Base-by-base conservation (phyloP, 2,888 invertebrate species). In the Stegophylla sp. region DNA sequence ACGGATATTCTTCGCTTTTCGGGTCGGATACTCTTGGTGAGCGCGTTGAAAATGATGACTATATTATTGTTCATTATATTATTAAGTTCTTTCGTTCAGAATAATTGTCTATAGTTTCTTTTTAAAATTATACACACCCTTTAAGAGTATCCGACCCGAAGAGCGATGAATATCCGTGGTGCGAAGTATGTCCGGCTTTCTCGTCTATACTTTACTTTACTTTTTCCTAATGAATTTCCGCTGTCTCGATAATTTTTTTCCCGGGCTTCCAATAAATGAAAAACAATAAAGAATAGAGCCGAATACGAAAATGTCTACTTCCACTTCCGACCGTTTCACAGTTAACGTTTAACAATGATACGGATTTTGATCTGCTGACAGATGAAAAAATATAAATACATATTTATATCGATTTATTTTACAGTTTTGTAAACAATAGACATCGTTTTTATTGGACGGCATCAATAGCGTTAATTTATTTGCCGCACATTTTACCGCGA, bases 271-370 rank as follows among this genome's bases (percentile, higher is more conserved):
- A 69, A 51, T 69, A 34, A 69, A 69, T 69, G 51, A 69, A 69
- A 69, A 69, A 26, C 15, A 17, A 26, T 69, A 28, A n/a, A 1
- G 4, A 20, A 48, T 69, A 28, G 26, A 28, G 26, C 51, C 17
- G n/a, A 17, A 51, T 51, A n/a, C 26, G n/a, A 17, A 28, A 69
- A 28, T 51, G 28, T 69, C 26, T 28, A 51, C 28, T 28, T 51
- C 15, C 26, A n/a, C 67, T 26, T 69, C 69, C 51, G 28, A 51
- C 67, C 51, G 51, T 69, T 71, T 71, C 69, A n/a, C n/a, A 15
- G 41, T 71, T 7, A n/a, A 51, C 20, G n/a, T 51, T n/a, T 51
- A 53, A 71, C 56, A 71, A 71, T 56, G 41, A 53, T 41, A 71
- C 15, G 20, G 41, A 71, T 56, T 28, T 41, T 56, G 56, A 56